A percentile compares a stretch with the other conserved stretches of the same genome.
phyloP scores from a whole-genome alignment of 2,797 vertebrate species.

The Potorous gilbertii region DNA sequence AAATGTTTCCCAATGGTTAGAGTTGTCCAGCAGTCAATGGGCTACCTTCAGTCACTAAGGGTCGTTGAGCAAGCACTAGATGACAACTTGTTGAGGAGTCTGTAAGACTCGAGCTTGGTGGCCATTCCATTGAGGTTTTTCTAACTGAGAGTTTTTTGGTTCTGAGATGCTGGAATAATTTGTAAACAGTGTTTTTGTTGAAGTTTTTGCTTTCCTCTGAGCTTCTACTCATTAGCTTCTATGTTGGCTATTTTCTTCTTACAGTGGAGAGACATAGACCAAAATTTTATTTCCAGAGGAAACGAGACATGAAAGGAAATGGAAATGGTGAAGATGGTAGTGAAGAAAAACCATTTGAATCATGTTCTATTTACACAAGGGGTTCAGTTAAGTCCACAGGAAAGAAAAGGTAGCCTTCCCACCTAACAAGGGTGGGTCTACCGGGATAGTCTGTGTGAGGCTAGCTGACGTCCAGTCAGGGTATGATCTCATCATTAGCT shows the following conservation, averaged over 20 bases:
- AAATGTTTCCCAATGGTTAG: neutral
- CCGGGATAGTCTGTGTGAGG: slow-evolving; percentile 6
- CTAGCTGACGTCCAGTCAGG: slow-evolving; percentile 27
- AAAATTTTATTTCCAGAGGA: slow-evolving; percentile 33
- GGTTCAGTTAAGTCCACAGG: slow-evolving; percentile 50
- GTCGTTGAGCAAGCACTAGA: neutral
- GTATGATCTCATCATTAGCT: slow-evolving; percentile 56
- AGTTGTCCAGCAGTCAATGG: neutral
- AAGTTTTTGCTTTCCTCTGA: neutral
- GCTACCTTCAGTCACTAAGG: neutral
- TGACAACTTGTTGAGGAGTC: neutral
- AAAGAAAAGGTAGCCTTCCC: slow-evolving; percentile 31
- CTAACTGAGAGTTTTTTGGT: neutral
- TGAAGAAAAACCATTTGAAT: slow-evolving; percentile 26
- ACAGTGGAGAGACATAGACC: slow-evolving; percentile 33
- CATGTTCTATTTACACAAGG: slow-evolving; percentile 9
- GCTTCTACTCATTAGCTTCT: neutral
- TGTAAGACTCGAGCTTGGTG: neutral
- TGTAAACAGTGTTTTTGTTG: neutral
- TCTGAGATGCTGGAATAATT: neutral
- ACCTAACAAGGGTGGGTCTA: slow-evolving; percentile 8
- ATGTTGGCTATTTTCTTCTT: neutral
- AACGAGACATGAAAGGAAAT: slow-evolving; percentile 1
- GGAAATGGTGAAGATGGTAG: slow-evolving; percentile 59
- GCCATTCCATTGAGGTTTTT: neutral